These are phyloP conservation scores for Jacana jacana DNA, from an alignment of 2,113 vertebrate species.

Conservation along the genomic window DNA sequence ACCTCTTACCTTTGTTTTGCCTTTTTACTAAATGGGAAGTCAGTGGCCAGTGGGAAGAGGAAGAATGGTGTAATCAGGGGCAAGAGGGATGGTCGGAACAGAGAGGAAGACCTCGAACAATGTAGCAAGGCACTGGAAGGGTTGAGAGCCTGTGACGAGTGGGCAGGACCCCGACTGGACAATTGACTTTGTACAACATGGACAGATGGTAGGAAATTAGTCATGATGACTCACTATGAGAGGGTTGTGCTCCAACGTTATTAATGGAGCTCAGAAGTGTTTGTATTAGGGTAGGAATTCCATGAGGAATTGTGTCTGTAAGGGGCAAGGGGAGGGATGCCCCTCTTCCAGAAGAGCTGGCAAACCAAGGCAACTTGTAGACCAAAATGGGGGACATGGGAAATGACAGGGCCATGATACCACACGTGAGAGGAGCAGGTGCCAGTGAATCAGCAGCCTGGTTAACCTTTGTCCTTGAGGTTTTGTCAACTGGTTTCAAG, in stretches of 20 bases:
- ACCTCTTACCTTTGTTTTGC: neutral
- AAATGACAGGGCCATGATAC: accelerated
- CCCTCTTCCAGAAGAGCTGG: neutral
- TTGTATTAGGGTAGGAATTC: neutral
- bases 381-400: neutral
- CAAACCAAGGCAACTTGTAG: neutral
- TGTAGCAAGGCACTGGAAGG: conserved; percentile 27
- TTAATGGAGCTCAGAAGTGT: accelerated
- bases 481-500: neutral
- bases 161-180: conserved; percentile 32
- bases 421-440: neutral
- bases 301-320: accelerated
- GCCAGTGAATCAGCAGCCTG: neutral
- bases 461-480: neutral
- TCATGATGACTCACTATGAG: conserved; percentile 64
- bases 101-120: conserved; percentile 41
- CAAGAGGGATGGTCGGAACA: neutral
- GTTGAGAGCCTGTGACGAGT: neutral
- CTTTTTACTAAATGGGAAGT: neutral
- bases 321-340: neutral
- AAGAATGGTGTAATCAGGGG: neutral
- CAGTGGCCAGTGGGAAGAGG: neutral
- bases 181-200: conserved; percentile 23
- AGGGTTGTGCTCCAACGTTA: neutral
- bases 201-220: conserved; percentile 62